These are phyloP conservation scores for Elegia similella DNA, from an alignment of 2,888 invertebrate species.

Conservation along the genomic window DNA sequence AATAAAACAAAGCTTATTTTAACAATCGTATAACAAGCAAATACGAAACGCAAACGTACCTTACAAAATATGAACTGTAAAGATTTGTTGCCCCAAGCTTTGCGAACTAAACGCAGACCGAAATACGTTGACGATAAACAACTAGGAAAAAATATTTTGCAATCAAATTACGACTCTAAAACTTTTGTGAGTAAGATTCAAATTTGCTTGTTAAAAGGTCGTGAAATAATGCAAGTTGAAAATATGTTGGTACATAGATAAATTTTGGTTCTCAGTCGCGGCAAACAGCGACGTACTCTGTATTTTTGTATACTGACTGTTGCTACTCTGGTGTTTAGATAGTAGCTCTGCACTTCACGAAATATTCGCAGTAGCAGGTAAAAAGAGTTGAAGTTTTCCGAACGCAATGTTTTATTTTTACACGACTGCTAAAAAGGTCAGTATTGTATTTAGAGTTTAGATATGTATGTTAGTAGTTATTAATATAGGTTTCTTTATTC, in stretches of 20 bases:
- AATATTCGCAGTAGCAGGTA: too few species aligned
- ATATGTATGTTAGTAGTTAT: too few species aligned
- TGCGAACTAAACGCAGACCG: conserved; percentile 47
- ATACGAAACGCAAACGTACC: conserved; percentile 28
- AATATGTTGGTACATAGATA: conserved; percentile 51
- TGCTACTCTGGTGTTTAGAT: neutral
- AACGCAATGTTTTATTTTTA: too few species aligned
- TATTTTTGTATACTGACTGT: neutral
- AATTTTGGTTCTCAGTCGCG: conserved; percentile 50
- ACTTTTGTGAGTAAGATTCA: neutral
- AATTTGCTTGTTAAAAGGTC: conserved; percentile 28
- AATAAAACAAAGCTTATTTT: neutral
- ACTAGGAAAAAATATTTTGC: conserved; percentile 26
- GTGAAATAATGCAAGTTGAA: conserved; percentile 50
- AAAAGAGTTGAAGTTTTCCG: too few species aligned
- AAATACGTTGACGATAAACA: conserved; percentile 67
- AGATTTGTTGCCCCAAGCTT: conserved; percentile 48
- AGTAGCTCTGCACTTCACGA: neutral
- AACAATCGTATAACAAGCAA: conserved; percentile 14
- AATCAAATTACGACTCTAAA: neutral
- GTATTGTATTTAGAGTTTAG: too few species aligned
- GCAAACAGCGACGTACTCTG: conserved; percentile 42
- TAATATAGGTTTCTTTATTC: too few species aligned
- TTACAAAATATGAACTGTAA: conserved; percentile 53
- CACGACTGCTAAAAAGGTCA: too few species aligned